Evolutionary conservation across 2,797 vertebrate species (phyloP), one percentile per base, ranked within the genome.

Genomic region (Dromococcyx pavoninus): DNA sequence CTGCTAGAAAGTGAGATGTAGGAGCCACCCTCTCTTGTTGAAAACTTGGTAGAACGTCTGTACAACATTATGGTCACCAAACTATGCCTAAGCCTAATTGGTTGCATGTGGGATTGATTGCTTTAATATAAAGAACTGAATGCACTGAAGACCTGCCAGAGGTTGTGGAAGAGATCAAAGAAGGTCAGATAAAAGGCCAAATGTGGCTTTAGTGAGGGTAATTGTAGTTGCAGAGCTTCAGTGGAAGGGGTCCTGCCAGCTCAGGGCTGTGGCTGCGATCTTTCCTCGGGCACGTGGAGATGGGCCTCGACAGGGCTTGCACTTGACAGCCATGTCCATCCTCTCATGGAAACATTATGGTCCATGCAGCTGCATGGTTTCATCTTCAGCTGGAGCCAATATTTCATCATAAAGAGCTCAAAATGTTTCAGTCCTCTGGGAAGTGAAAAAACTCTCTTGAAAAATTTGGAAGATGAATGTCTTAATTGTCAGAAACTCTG

Each of bases 121-220:
- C 57, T 93, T 84, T 85, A 95, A 95, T 89, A 94, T 95, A 96
- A 91, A 91, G 94, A 94, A 74, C 53, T 90, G 79, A 94, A 93
- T 82, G 44, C 57, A 35, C 39, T 92, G 87, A 93, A 86, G 94
- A 91, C 82, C 92, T 91, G 82, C 79, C 89, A 93, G 76, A 95
- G 83, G 53, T 90, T 87, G 39, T 92, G 76, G 64, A 93, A 73
- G 66, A 93, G 79, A 90, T 90, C 60, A 82, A 65, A 93, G 53
- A 37, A 86, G 92, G 80, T 93, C 91, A 94, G 91, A 95, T 88
- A 91, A 90, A 93, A 93, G 80, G 74, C 67, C 62, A 86, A 83
- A 76, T 25, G 76, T 39, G 89, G n/a, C 58, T 89, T 84, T 46
- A 81, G 48, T 11, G 50, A 46, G 75, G 87, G 56, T 43, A 91